Conservation (phyloP, 2,113 vertebrate genomes). For the Cryptomyrus ogoouensis region DNA sequence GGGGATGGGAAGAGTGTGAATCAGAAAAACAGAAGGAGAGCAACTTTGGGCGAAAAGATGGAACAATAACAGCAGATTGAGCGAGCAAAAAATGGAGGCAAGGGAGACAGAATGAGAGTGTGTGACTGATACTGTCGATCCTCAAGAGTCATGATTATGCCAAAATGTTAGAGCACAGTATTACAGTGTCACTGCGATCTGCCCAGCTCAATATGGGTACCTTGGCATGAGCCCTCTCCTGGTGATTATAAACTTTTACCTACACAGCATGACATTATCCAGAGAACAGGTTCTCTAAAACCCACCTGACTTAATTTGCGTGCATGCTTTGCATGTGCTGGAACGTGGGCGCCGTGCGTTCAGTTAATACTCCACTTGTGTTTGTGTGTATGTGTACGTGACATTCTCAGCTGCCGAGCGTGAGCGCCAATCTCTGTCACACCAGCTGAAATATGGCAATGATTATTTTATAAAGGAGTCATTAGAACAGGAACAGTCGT, state of each 20-base stretch:
- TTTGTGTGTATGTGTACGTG: slow-evolving; percentile 4
- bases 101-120: slow-evolving; percentile 24
- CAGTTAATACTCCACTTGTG: background rate
- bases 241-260: background rate
- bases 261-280: background rate
- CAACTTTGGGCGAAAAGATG: slow-evolving; percentile 25
- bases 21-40: slow-evolving; percentile 41
- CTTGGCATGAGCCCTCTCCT: background rate
- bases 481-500: background rate
- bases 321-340: background rate
- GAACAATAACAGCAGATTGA: slow-evolving; percentile 59
- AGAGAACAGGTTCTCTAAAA: background rate
- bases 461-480: slow-evolving; percentile 1
- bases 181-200: slow-evolving; percentile 37
- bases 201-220: background rate
- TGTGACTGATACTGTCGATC: slow-evolving; percentile 63
- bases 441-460: slow-evolving; percentile 6
- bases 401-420: background rate
- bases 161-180: slow-evolving; percentile 62
- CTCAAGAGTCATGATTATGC: slow-evolving; percentile 60
- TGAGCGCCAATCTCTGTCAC: background rate
- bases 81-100: slow-evolving; percentile 9
- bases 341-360: background rate
- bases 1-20: slow-evolving; percentile 60
- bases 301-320: background rate